These are phyloP conservation scores for Microcebus lehilahytsara DNA, from an alignment of 2,113 vertebrate genomes.

Conservation along the genomic window DNA sequence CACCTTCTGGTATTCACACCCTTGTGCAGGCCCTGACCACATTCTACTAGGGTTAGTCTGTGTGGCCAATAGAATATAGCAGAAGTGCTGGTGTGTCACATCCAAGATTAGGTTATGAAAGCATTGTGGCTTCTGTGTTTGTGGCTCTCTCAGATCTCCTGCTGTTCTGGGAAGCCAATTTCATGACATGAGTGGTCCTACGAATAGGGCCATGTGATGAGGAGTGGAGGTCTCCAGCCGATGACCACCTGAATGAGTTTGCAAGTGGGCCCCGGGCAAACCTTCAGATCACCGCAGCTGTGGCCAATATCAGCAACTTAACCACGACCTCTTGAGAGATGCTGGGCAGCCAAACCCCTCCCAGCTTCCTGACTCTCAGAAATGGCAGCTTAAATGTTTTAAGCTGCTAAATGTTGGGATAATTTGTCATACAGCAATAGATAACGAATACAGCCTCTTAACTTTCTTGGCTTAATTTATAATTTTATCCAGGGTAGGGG, in stretches of 20 bases:
- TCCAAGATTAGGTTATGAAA: neutral
- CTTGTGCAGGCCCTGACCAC: rapidly evolving
- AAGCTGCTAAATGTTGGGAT: neutral
- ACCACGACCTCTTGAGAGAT: neutral
- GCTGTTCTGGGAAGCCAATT: neutral
- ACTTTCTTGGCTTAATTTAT: neutral
- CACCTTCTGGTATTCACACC: neutral
- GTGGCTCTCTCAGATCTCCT: neutral
- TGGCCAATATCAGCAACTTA: neutral
- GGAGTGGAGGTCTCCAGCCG: neutral
- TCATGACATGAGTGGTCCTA: neutral
- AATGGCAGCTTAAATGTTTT: neutral
- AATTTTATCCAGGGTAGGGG: neutral
- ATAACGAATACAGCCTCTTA: neutral
- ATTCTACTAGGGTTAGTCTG: neutral
- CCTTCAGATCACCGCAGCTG: neutral
- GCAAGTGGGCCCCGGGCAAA: neutral
- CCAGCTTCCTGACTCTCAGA: neutral
- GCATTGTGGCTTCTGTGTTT: neutral
- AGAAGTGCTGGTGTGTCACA: neutral
- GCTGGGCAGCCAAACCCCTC: neutral
- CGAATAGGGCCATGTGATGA: too few relatives aligned
- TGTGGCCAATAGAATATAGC: neutral
- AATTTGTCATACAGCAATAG: neutral
- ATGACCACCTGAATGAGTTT: neutral